A percentile compares a stretch with the other conserved stretches of the same genome.
These are phyloP conservation scores for Tipula confusa DNA, from an alignment of 2,888 invertebrate species.

Conservation along the genomic window DNA sequence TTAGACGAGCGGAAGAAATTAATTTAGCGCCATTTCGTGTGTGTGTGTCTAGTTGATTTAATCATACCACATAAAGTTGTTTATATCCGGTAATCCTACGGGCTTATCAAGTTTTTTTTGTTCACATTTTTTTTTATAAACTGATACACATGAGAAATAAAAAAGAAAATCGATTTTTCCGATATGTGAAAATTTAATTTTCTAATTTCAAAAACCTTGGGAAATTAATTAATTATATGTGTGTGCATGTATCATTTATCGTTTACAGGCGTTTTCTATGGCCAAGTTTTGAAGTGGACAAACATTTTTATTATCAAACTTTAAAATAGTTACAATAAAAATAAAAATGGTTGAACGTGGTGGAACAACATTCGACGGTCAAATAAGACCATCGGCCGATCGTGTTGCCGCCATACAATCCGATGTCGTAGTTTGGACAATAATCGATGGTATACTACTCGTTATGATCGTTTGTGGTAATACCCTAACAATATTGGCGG, in stretches of 20 bases:
- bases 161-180: constrained; percentile 12
- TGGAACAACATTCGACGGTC: not conserved
- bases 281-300: not conserved
- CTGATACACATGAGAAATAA: not conserved
- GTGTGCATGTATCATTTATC: not conserved
- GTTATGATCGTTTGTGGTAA: constrained; percentile 68
- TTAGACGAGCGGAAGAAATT: not conserved
- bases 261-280: not conserved
- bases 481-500: constrained; percentile 69
- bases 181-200: not conserved
- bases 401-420: constrained; percentile 33
- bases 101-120: not conserved
- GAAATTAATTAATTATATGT: not conserved
- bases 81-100: not conserved
- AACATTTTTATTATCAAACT: not conserved
- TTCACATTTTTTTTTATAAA: not conserved
- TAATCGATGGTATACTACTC: constrained; percentile 62
- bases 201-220: not conserved
- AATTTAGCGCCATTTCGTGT: not conserved
- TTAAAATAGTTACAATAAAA: not conserved
- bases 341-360: not conserved
- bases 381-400: constrained; percentile 31
- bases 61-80: not conserved
- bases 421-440: constrained; percentile 54
- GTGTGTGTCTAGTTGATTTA: not conserved